Base-by-base conservation (phyloP, 2,113 vertebrate genomes). In the Tupaia tana region DNA sequence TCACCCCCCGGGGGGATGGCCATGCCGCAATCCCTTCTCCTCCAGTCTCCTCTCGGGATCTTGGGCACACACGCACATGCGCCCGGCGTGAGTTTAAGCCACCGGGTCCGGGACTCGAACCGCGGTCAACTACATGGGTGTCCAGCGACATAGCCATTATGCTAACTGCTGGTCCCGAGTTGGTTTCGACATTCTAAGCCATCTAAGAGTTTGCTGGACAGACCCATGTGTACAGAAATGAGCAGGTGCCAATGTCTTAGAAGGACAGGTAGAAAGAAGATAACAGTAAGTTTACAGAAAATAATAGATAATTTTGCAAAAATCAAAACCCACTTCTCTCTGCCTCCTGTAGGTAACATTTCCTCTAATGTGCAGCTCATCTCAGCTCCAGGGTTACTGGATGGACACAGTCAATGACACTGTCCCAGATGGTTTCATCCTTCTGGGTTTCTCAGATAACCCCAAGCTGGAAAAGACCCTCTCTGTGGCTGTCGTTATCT, bases 401-500 rank as follows among this genome's bases (percentile, higher is more conserved):
- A 63, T 34, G 73, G 78, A 58, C 20, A 22, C 7, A 5, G 66
- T 7, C 52, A 88, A 89, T 54, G 43, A n/a, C 12, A 74, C 83
- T 7, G 9, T 7, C 25, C 89, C 79, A 24, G 27, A 79, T 22
- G 20, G 34, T 29, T 96, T 91, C 67, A 66, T 91, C n/a, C 71
- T 96, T 25, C 20, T 89, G 79, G 84, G 71, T 9, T 89, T 95
- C 79, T 94, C 66, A 1, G 70, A 85, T 4, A 79, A 66, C 13
- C 71, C 83, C 20, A 69, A 66, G 56, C 89, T 96, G 80, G 92
- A 94, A 63, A 73, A 31, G 20, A 13, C n/a, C 31, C 86, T 95
- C 54, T 95, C 78, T 86, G 81, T 71, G 22, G 4, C 14, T 2
- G 59, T 94, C 7, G 66, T 78, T 29, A 11, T 92, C 22, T 89